Conservation (phyloP, 2,797 vertebrate species). For the Myotis myotis region DNA sequence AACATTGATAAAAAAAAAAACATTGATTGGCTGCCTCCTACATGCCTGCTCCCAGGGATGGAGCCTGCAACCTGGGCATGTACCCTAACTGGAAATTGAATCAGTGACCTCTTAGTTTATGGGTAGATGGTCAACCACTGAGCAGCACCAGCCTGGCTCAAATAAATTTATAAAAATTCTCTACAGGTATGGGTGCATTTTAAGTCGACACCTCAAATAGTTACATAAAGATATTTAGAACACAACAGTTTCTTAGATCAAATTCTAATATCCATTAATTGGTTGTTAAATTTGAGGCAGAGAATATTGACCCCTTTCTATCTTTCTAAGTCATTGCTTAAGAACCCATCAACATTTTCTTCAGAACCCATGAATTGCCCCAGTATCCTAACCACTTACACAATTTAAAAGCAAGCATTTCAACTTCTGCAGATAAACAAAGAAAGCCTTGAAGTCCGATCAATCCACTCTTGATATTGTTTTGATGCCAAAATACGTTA, state of each 20-base stretch:
- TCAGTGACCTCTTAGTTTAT: too few species aligned
- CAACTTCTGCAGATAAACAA: not conserved
- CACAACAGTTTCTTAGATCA: not conserved
- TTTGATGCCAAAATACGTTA: not conserved
- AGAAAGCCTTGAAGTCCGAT: not conserved
- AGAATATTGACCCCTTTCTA: not conserved
- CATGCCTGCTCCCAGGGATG: too few species aligned
- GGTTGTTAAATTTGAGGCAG: not conserved
- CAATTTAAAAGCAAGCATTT: not conserved
- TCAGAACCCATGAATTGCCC: not conserved
- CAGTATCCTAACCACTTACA: not conserved
- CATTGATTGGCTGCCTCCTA: too few species aligned
- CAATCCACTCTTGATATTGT: not conserved
- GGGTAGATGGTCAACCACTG: too few species aligned
- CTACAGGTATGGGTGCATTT: not conserved
- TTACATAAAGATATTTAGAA: not conserved
- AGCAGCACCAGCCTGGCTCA: not conserved
- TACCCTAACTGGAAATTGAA: too few species aligned
- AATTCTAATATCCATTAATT: not conserved
- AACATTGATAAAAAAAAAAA: too few species aligned
- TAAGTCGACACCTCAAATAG: not conserved
- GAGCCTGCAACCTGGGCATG: too few species aligned
- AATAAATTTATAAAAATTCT: not conserved
- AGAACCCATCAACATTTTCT: not conserved
- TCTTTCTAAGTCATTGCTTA: not conserved